Evolutionary conservation across 2,888 invertebrate genomes (phyloP), one percentile per base, ranked within the genome.

Genomic region (Ochropleura plecta): DNA sequence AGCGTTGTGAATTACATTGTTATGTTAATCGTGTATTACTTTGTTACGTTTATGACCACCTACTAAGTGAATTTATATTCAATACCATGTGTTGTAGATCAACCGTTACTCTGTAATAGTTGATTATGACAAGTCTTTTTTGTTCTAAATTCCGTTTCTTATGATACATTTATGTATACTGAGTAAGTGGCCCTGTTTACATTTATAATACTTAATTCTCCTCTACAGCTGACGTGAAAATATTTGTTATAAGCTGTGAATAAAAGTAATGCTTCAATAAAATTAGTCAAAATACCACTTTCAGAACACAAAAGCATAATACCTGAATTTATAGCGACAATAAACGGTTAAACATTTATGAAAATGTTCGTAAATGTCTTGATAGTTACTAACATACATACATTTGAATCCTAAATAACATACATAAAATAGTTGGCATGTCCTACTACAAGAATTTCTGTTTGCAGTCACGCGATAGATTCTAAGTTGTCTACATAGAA

Each of bases 381-480:
- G 84, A 86, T 86, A 83, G 70, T 76, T 74, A 60, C 80, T 73
- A 57, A 72, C 70, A 70, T 77, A 78, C 82, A 84, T 86, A 83
- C 74, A 84, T 88, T 88, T 81, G 80, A 82, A 86, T 88, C 82
- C 81, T 83, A 86, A 86, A 87, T 87, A 88, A 83, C 79, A 80
- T 78, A 84, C 88, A 89, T 89, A 89, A 88, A 90, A 91, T 91
- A 90, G 91, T 88, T 91, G 87, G 90, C 90, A 88, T 92, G 91
- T 89, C 88, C 90, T 86, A 90, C 90, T 83, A 88, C 89, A 92
- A 91, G 92, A 93, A 94, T 94, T 92, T 93, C 92, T 90, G 93
- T 91, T 89, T 78, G 84, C 84, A 93, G 94, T 93, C 94, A 94
- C 95, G 95, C 94, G 91, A 94, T 88, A 90, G 88, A 92, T 91